These are phyloP conservation scores for Chinchilla lanigera DNA, from an alignment of 2,113 vertebrate genomes.

Conservation along the genomic window DNA sequence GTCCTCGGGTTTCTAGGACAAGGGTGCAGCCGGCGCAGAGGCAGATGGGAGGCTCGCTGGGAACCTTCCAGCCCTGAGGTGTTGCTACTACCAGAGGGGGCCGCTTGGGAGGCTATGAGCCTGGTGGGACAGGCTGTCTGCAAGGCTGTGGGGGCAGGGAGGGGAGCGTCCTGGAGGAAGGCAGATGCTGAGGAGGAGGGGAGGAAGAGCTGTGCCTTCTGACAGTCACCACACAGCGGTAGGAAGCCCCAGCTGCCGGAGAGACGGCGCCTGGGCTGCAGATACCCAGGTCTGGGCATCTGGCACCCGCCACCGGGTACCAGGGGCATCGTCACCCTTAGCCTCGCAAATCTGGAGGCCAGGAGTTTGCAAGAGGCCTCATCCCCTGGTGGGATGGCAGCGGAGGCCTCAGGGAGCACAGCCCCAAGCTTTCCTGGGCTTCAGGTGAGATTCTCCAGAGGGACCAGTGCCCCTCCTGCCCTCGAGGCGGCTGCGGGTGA, in stretches of 20 bases:
- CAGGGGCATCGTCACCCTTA: too few relatives aligned
- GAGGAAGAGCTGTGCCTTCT: not conserved
- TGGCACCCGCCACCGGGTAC: not conserved
- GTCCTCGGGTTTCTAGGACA: conserved; percentile 6
- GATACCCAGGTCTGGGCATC: not conserved
- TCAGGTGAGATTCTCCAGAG: not conserved
- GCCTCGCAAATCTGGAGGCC: not conserved
- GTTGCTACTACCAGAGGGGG: conserved; percentile 56
- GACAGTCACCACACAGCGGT: not conserved
- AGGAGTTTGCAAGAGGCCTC: not conserved
- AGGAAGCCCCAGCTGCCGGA: not conserved
- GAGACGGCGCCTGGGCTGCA: not conserved
- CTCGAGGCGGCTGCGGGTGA: not conserved
- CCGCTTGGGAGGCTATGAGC: conserved; percentile 16
- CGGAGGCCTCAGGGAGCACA: not conserved
- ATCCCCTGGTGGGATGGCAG: not conserved
- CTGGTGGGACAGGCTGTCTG: conserved; percentile 55
- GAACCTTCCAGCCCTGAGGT: conserved; percentile 32
- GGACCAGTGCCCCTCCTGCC: not conserved
- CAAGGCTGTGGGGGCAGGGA: conserved; percentile 32
- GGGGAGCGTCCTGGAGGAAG: conserved; percentile 57
- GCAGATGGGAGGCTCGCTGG: conserved; percentile 54
- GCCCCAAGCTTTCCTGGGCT: not conserved
- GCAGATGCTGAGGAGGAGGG: not conserved
- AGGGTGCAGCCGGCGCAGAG: not conserved